Percentiles rank a stretch among this genome's conserved stretches.
Evolutionary conservation across 30 jellyfish, hydroid and myxozoan genomes (phyloP).

Genomic region (Mastigias papua): DNA sequence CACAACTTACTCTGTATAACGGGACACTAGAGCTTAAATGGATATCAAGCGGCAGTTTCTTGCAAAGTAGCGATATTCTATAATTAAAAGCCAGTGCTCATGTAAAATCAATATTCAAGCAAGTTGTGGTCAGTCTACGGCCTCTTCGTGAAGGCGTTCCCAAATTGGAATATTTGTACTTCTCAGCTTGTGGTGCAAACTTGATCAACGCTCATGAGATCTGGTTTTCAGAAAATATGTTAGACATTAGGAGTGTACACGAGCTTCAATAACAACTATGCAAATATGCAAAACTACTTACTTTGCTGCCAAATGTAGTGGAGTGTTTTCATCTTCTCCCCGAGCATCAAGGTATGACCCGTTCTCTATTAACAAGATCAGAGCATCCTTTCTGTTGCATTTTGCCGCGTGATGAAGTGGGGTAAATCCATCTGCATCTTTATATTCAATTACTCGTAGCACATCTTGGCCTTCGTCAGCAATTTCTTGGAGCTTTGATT

Average conservation of each 20-base stretch:
- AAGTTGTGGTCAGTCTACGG: too few relatives aligned
- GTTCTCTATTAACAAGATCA: constrained; percentile 56
- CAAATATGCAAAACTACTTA: constrained; percentile 15
- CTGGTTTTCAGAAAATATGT: too few relatives aligned
- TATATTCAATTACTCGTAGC: constrained; percentile 55
- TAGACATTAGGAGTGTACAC: background rate
- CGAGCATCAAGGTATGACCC: constrained; percentile 75
- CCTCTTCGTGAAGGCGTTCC: too few relatives aligned
- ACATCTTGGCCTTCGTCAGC: constrained; percentile 60
- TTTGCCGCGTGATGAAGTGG: constrained; percentile 95
- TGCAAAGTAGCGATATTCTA: too few relatives aligned
- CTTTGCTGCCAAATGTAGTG: constrained; percentile 95
- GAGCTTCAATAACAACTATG: background rate
- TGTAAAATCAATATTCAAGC: too few relatives aligned
- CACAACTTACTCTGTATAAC: too few relatives aligned
- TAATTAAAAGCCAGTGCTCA: too few relatives aligned
- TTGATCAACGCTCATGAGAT: too few relatives aligned
- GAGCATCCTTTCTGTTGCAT: constrained; percentile 67
- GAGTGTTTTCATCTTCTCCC: constrained; percentile 90
- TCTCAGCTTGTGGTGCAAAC: too few relatives aligned
- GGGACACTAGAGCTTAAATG: too few relatives aligned
- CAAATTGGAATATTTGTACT: too few relatives aligned
- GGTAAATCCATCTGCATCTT: constrained; percentile 77
- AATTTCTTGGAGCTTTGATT: constrained; percentile 26
- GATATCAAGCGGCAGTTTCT: too few relatives aligned